Percentiles rank a stretch among this genome's conserved stretches.
phyloP scores from a whole-genome alignment of 2,888 invertebrate genomes.

The Acanthopleura granulata region DNA sequence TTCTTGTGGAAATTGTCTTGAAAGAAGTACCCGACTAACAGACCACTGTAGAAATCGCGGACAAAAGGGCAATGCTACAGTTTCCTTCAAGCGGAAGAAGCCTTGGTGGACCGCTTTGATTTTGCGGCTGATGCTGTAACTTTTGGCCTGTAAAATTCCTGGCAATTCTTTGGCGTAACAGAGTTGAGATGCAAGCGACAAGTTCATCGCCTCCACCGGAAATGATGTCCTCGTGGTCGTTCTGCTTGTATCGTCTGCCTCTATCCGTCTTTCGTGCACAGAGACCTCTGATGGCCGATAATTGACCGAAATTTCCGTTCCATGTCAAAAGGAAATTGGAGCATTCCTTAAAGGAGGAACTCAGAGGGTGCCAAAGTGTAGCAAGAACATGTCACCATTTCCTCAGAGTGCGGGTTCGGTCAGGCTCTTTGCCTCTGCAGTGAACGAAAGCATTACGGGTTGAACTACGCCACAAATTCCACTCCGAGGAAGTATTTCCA shows the following conservation, averaged over 20 bases:
- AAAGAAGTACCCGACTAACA: too few relatives aligned
- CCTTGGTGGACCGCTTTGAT: too few relatives aligned
- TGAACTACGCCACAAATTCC: too few relatives aligned
- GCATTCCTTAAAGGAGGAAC: neutral
- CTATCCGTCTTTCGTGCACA: constrained; percentile 10
- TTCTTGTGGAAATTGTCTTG: too few relatives aligned
- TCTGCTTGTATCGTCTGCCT: neutral
- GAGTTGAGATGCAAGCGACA: neutral
- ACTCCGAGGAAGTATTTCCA: too few relatives aligned
- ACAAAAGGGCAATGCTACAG: too few relatives aligned
- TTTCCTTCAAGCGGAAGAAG: too few relatives aligned
- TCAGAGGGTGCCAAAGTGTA: neutral
- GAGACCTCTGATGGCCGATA: constrained; percentile 9
- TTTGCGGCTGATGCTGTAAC: neutral
- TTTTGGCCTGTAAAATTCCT: constrained; percentile 8
- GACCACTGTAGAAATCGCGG: too few relatives aligned
- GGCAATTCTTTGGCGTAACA: constrained; percentile 6
- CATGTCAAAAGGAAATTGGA: constrained; percentile 11
- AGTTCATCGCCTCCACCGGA: constrained; percentile 11
- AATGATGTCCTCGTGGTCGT: constrained; percentile 7
- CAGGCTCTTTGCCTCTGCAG: too few relatives aligned
- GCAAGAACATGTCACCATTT: neutral
- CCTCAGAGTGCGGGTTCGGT: neutral
- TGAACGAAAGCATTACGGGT: too few relatives aligned
- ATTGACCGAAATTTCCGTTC: constrained; percentile 19